Percentiles rank a stretch among this genome's conserved stretches.
phyloP scores from a whole-genome alignment of 2,888 invertebrate genomes.

The Eupithecia insigniata region DNA sequence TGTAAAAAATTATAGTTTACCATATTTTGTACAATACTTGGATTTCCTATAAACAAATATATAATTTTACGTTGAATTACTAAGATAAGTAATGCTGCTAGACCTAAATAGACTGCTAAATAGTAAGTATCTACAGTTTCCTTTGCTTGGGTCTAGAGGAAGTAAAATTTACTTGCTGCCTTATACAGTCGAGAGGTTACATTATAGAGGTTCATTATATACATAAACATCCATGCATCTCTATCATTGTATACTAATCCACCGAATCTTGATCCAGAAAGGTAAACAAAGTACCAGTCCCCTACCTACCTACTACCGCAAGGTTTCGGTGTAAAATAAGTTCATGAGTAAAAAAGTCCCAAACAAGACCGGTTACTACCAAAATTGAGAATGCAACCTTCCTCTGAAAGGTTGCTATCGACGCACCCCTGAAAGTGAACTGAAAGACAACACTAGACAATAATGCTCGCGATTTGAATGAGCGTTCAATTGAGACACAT shows the following conservation, averaged over 20 bases:
- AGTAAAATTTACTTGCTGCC: background rate
- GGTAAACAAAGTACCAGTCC: background rate
- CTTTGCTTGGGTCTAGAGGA: background rate
- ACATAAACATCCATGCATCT: background rate
- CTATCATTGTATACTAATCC: background rate
- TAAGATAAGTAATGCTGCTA: background rate
- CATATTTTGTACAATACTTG: background rate
- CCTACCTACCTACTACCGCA: background rate
- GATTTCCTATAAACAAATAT: background rate
- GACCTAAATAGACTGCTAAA: background rate
- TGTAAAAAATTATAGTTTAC: background rate
- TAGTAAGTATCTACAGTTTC: background rate
- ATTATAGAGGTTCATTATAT: too few species aligned
- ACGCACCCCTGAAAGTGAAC: background rate
- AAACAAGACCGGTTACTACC: too few species aligned
- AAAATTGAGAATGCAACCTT: background rate
- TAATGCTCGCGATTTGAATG: too few species aligned
- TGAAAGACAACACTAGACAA: too few species aligned
- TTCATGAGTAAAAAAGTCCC: too few species aligned
- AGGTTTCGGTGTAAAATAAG: background rate
- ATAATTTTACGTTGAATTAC: background rate
- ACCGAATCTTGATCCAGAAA: background rate
- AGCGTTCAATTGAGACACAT: too few species aligned
- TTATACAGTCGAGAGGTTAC: background rate
- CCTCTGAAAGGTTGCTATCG: too few species aligned